phyloP scores from a whole-genome alignment of 2,113 vertebrate genomes.

The Phoxinus phoxinus region DNA sequence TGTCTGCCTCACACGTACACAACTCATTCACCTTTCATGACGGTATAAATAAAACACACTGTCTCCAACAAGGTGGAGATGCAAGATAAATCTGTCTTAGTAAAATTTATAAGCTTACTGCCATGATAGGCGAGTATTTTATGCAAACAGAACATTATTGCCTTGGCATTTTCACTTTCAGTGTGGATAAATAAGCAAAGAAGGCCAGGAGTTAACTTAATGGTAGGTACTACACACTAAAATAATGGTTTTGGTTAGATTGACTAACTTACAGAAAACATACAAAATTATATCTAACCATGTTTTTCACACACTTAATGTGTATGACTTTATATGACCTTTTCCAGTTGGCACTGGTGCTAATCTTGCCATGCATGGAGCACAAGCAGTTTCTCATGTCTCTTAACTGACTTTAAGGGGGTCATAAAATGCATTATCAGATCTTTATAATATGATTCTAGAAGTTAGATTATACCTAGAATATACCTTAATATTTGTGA shows the following conservation, averaged over 20 bases:
- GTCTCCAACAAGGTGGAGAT: not conserved
- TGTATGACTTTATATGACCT: not conserved
- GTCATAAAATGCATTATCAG: too few species aligned
- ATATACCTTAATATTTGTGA: too few species aligned
- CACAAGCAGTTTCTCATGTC: too few species aligned
- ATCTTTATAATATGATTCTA: too few species aligned
- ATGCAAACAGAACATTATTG: not conserved
- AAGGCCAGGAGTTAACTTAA: not conserved
- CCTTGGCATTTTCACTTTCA: not conserved
- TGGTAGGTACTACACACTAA: too few species aligned
- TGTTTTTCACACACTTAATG: not conserved
- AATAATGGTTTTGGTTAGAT: too few species aligned
- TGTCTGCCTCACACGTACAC: not conserved
- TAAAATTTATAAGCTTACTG: not conserved
- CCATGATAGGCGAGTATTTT: not conserved
- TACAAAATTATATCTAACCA: not conserved
- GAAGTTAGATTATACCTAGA: too few species aligned
- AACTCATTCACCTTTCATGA: not conserved
- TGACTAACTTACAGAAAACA: not conserved
- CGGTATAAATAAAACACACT: slow-evolving; percentile 2
- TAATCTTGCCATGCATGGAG: too few species aligned
- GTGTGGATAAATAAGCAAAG: not conserved
- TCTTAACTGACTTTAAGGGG: too few species aligned
- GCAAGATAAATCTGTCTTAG: not conserved
- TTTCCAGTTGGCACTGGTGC: too few species aligned